Conservation (phyloP, 2,888 invertebrate genomes). For the Callyntrura sp. region DNA sequence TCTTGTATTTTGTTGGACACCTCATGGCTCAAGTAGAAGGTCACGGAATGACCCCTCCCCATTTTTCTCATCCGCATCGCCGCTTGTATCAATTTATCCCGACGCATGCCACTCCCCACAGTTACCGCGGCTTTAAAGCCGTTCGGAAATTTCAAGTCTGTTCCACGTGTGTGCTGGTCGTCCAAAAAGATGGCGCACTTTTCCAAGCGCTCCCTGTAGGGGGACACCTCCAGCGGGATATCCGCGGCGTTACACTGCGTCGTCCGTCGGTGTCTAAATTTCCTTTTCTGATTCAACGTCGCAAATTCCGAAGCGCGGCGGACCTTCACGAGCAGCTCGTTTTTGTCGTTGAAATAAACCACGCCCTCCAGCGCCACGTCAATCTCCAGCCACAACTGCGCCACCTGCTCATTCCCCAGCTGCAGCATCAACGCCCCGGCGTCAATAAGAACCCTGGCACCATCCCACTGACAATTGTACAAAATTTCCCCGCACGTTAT, state of each 20-base stretch:
- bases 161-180: constrained; percentile 71
- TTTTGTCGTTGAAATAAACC: constrained; percentile 56
- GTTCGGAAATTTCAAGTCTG: constrained; percentile 60
- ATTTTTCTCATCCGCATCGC: constrained; percentile 68
- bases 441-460: constrained; percentile 67
- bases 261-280: neutral
- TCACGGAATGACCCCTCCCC: constrained; percentile 44
- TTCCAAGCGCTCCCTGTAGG: constrained; percentile 27
- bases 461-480: constrained; percentile 31
- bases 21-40: constrained; percentile 77
- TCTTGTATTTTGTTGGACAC: constrained; percentile 59
- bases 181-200: constrained; percentile 70
- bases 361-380: constrained; percentile 58
- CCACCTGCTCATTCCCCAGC: constrained; percentile 66
- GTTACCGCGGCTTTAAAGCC: constrained; percentile 63
- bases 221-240: constrained; percentile 44
- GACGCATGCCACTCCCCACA: constrained; percentile 35
- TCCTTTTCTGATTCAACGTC: neutral
- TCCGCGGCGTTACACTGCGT: neutral
- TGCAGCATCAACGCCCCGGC: constrained; percentile 81
- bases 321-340: constrained; percentile 57
- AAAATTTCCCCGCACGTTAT: constrained; percentile 57
- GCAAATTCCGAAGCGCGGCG: neutral
- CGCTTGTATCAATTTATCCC: constrained; percentile 68
- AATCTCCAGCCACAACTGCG: constrained; percentile 78